Evolutionary conservation across 2,113 vertebrate species (phyloP), one percentile per base, ranked within the genome.

Genomic region (Ictidomys tridecemlineatus): DNA sequence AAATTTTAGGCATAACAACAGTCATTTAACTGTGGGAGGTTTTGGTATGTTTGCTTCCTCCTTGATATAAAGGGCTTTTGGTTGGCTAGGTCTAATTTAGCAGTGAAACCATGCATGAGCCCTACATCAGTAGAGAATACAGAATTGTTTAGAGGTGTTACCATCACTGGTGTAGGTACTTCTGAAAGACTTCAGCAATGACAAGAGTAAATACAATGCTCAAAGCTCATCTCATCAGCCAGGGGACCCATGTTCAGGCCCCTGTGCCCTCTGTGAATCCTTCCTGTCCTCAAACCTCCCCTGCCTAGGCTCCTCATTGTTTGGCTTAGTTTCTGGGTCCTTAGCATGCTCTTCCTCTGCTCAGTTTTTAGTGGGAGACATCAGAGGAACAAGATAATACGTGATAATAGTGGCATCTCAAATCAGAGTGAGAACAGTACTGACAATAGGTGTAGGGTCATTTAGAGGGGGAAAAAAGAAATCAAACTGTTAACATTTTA

Each of bases 221-320:
- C 28, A 58, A 12, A 34, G 17, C 72, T 72, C 51, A 12, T 16
- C 9, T 78, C 58, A 4, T 42, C 72, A 37, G 56, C 26, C 72
- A 11, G 1, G 34, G 26, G 39, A 56, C 26, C 12, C 4, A 0
- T 5, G 9, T 8, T 80, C 7, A 72, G 78, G 14, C 0, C 8
- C 11, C 34, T 24, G 1, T 18, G 17, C 5, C 85, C 58, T 53
- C 37, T 2, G 2, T 4, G 78, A 48, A 22, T 45, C 72, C 69
- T 34, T 51, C 51, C 5, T 69, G 24, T 18, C 37, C 63, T 39
- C 56, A 67, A 0, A 45, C 14, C 89, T 80, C 72, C 48, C n/a
- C 8, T 26, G 42, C 17, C 42, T 37, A 1, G 16, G 7, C 26
- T 18, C 72, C 56, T 30, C 9, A 3, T 30, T 39, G 18, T n/a